phyloP scores from a whole-genome alignment of 2,113 vertebrate species.

The Psammodynastes pulverulentus region DNA sequence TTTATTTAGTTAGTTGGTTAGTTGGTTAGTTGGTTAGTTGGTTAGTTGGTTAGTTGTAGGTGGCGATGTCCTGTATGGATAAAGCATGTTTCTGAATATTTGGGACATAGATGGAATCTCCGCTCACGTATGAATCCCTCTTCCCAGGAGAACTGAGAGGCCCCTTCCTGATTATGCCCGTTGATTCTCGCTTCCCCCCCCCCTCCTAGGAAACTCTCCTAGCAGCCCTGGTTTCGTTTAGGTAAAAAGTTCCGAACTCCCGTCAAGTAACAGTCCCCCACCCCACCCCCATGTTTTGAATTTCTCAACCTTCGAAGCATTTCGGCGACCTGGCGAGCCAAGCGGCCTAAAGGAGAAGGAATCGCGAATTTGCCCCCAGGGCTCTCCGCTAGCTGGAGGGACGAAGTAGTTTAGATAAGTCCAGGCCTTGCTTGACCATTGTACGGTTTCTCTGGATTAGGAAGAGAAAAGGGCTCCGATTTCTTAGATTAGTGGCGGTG shows the following conservation, averaged over 20 bases:
- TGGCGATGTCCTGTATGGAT: neutral
- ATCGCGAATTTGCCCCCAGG: neutral
- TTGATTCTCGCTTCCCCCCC: neutral
- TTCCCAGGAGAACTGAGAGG: neutral
- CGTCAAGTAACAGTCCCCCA: neutral
- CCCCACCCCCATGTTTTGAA: neutral
- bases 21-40: no score
- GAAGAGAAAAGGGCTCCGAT: neutral
- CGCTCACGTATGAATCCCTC: neutral
- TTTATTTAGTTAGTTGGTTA: no score
- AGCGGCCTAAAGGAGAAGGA: neutral
- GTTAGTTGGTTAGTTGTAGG: no score
- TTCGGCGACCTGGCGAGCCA: neutral
- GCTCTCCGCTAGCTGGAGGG: neutral
- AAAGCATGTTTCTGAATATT: neutral
- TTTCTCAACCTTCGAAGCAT: neutral
- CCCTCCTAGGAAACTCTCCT: neutral
- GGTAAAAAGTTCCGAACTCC: neutral
- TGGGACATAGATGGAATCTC: neutral
- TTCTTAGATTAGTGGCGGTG: neutral
- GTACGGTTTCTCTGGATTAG: neutral
- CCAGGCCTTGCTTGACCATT: neutral
- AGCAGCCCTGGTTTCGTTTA: neutral
- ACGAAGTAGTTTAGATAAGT: neutral
- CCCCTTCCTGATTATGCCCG: neutral